phyloP scores from a whole-genome alignment of 2,797 vertebrate species.

The Threskiornis aethiopicus region DNA sequence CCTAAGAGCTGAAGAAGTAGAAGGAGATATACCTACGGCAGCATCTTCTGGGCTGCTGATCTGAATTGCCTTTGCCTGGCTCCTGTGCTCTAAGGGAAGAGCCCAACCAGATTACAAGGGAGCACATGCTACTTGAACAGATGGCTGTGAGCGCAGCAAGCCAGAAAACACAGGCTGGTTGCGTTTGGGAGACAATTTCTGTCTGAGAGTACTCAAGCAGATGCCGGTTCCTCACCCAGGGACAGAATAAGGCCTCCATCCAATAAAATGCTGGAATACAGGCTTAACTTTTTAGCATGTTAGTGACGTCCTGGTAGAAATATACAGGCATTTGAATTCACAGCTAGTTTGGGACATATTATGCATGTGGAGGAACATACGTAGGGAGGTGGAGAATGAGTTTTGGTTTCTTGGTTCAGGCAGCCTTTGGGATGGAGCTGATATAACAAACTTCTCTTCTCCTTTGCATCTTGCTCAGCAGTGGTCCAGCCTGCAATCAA shows the following conservation, averaged over 20 bases:
- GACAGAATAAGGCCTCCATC: not conserved
- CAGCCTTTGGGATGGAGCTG: not conserved
- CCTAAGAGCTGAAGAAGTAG: not conserved
- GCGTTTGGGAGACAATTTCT: conserved; percentile 16
- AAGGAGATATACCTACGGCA: not conserved
- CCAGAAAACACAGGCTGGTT: not conserved
- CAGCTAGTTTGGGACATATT: not conserved
- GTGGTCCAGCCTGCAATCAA: not conserved
- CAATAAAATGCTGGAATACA: not conserved
- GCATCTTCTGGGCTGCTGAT: not conserved
- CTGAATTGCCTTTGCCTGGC: not conserved
- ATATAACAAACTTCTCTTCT: not conserved
- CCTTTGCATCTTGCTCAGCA: not conserved
- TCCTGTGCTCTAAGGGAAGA: not conserved
- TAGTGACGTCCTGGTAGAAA: not conserved
- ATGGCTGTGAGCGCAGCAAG: conserved; percentile 36
- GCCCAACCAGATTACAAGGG: not conserved
- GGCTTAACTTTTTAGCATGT: not conserved
- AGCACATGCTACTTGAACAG: conserved; percentile 22
- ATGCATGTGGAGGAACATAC: fast-evolving
- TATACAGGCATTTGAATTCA: not conserved
- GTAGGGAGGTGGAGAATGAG: not conserved
- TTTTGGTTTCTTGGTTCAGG: not conserved
- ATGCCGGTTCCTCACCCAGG: conserved; percentile 9
- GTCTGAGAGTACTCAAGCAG: conserved; percentile 14